Conservation (phyloP, 2,797 vertebrate genomes). For the Neoniphon sammara region DNA sequence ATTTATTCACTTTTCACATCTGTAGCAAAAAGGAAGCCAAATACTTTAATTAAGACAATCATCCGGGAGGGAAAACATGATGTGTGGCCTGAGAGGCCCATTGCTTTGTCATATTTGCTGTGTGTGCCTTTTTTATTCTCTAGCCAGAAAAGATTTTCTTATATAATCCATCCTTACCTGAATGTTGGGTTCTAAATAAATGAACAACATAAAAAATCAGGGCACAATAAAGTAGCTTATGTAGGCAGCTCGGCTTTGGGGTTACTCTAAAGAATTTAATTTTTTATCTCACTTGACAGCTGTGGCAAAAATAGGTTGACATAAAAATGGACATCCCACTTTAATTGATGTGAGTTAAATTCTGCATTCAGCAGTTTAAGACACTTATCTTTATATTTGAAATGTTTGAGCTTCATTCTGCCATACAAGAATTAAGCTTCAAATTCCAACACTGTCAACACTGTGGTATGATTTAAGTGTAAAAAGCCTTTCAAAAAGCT, state of each 20-base stretch:
- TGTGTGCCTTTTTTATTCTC: conserved; percentile 12
- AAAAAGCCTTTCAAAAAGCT: no score
- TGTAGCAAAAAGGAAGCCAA: conserved; percentile 11
- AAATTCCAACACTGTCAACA: no score
- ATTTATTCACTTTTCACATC: background rate
- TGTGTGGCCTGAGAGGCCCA: background rate
- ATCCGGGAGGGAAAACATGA: background rate
- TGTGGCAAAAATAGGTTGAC: background rate
- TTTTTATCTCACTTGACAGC: background rate
- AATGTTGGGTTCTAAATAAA: background rate
- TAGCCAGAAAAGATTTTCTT: conserved; percentile 38
- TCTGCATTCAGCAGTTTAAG: background rate
- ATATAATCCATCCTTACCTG: conserved; percentile 7
- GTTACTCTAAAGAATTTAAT: background rate
- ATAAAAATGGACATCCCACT: background rate
- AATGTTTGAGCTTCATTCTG: no score
- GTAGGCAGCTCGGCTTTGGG: background rate
- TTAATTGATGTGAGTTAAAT: background rate
- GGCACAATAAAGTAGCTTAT: background rate
- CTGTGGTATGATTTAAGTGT: no score
- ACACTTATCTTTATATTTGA: background rate
- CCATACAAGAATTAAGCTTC: no score
- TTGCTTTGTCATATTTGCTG: conserved; percentile 12
- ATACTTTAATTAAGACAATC: conserved; percentile 6
- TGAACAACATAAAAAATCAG: conserved; percentile 36